A percentile compares a stretch with the other conserved stretches of the same genome.
Conservation (phyloP, 1,140 invertebrate genomes). For the Melitaea cinxia region DNA sequence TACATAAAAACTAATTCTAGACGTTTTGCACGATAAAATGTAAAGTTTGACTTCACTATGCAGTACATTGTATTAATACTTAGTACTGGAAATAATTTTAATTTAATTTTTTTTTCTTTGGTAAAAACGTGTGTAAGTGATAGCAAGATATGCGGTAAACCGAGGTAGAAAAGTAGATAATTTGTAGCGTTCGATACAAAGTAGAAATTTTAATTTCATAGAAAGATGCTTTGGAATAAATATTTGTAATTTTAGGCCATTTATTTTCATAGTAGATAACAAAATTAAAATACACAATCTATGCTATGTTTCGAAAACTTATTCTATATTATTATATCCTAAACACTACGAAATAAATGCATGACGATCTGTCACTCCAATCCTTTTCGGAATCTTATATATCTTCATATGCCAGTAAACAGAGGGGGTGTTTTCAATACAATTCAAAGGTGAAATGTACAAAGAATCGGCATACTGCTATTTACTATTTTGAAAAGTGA, state of each 20-base stretch:
- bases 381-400: background rate
- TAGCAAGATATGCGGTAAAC: conserved; percentile 66
- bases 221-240: conserved; percentile 13
- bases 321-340: conserved; percentile 27
- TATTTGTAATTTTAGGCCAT: conserved; percentile 39
- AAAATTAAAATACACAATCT: conserved; percentile 31
- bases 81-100: conserved; percentile 20
- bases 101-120: conserved; percentile 11
- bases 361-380: conserved; percentile 20
- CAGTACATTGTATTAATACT: conserved; percentile 26
- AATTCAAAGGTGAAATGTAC: conserved; percentile 10
- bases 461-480: background rate
- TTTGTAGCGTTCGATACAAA: conserved; percentile 31
- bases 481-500: conserved; percentile 3
- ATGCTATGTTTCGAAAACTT: conserved; percentile 29
- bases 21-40: conserved; percentile 53
- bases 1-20: conserved; percentile 62
- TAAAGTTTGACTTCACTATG: conserved; percentile 70
- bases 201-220: conserved; percentile 20
- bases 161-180: conserved; percentile 55
- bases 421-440: conserved; percentile 27
- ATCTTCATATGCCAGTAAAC: conserved; percentile 6
- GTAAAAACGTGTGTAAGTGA: conserved; percentile 20
- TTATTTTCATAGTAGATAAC: conserved; percentile 23
- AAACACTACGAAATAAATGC: conserved; percentile 37